Evolutionary conservation across 2,797 vertebrate species (phyloP).

Genomic region (Xenops minutus): DNA sequence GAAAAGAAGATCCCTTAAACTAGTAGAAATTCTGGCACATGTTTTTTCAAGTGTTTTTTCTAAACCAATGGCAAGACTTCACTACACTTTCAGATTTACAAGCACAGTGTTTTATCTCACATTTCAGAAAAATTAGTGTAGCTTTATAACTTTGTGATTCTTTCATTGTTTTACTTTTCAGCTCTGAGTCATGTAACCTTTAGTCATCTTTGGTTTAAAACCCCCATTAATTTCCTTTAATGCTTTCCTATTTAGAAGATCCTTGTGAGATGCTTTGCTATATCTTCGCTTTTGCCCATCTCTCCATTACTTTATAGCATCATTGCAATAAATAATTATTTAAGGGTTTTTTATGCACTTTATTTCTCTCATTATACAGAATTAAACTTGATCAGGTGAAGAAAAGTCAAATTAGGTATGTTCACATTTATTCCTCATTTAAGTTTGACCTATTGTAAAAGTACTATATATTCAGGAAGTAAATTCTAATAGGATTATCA

Average conservation of each 20-base stretch:
- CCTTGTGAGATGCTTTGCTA: neutral
- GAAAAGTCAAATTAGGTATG: neutral
- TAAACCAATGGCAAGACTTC: neutral
- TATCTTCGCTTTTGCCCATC: neutral
- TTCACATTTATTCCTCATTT: neutral
- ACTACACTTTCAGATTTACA: neutral
- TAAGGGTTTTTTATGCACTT: neutral
- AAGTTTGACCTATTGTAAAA: neutral
- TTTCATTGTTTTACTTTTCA: constrained; percentile 25
- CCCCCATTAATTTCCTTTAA: neutral
- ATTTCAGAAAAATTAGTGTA: neutral
- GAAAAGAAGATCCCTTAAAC: neutral
- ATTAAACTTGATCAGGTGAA: neutral
- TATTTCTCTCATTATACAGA: neutral
- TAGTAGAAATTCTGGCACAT: neutral
- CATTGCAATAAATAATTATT: neutral
- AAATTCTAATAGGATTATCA: neutral
- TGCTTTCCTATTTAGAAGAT: neutral
- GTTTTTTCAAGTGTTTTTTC: neutral
- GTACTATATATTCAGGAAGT: neutral
- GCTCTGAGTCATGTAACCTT: neutral
- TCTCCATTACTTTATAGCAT: neutral
- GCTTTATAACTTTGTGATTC: neutral
- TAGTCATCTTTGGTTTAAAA: neutral
- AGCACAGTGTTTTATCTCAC: neutral